Conservation (phyloP, 1,140 invertebrate species). For the Ceratitis capitata region DNA sequence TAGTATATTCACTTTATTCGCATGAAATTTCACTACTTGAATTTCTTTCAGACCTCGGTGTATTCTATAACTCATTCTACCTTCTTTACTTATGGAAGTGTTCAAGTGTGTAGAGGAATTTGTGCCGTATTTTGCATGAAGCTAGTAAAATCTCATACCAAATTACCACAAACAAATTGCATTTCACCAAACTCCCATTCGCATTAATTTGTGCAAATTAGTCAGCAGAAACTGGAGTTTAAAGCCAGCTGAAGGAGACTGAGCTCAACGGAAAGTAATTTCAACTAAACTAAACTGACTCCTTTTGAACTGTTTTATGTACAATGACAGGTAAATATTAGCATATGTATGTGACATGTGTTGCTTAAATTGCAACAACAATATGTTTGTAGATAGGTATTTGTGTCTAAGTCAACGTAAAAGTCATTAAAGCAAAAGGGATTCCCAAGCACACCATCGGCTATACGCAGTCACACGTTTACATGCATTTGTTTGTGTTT, state of each 20-base stretch:
- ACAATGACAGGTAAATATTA: background rate
- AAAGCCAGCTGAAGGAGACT: background rate
- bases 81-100: no score
- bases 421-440: slow-evolving; percentile 22
- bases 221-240: slow-evolving; percentile 12
- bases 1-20: no score
- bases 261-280: background rate
- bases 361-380: background rate
- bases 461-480: background rate
- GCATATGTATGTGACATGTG: background rate
- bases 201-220: slow-evolving; percentile 6
- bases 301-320: background rate
- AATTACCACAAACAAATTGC: background rate
- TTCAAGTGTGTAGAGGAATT: no score
- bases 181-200: slow-evolving; percentile 13
- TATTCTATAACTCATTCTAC: no score
- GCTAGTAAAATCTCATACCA: background rate
- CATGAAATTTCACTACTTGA: no score
- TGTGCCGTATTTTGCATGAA: background rate
- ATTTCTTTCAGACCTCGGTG: no score
- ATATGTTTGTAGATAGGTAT: background rate
- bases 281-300: background rate
- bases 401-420: background rate
- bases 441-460: background rate
- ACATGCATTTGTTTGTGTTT: background rate